phyloP scores from a whole-genome alignment of 2,888 invertebrate genomes.

The Rotaria sp. region DNA sequence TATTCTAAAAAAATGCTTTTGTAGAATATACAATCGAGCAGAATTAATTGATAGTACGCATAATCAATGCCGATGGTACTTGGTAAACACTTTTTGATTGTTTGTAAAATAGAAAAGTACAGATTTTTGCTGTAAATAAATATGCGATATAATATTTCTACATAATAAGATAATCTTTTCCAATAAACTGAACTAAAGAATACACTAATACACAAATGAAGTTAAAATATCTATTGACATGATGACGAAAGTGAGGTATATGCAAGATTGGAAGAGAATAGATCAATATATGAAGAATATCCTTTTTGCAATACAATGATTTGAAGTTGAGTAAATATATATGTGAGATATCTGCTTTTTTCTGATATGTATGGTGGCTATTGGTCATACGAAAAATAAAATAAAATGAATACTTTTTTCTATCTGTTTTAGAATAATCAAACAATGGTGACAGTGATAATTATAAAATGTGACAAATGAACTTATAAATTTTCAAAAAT shows the following conservation, averaged over 20 bases:
- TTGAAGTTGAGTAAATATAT: no score
- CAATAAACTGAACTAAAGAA: background rate
- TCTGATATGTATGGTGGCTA: no score
- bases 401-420: no score
- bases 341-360: no score
- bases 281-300: no score
- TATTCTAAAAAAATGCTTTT: background rate
- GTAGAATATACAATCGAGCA: background rate
- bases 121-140: background rate
- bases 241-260: background rate
- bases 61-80: background rate
- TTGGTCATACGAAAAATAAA: no score
- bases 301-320: no score
- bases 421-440: no score
- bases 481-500: no score
- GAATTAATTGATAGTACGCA: background rate
- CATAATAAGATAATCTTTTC: background rate
- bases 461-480: no score
- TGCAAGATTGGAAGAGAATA: background rate
- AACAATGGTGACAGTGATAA: no score
- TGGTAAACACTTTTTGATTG: background rate
- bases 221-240: background rate
- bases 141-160: background rate
- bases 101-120: background rate
- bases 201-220: background rate